Conservation (phyloP, 2,888 invertebrate genomes). For the Yponomeuta sedellus region DNA sequence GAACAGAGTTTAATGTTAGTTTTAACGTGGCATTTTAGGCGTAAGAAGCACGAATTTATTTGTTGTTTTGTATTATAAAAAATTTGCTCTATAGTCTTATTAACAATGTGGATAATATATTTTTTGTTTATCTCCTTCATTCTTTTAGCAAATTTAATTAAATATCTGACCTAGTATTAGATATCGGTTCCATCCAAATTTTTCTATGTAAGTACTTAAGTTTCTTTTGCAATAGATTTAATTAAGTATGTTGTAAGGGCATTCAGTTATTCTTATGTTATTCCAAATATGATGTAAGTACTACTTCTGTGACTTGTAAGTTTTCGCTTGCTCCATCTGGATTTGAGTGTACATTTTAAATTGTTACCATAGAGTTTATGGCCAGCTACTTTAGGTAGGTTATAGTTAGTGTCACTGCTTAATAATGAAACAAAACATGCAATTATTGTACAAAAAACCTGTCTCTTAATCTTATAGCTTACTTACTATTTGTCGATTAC, state of each 20-base stretch:
- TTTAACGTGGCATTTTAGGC: conserved; percentile 61
- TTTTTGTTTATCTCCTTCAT: conserved; percentile 40
- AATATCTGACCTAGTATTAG: conserved; percentile 18
- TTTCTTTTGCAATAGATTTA: background rate
- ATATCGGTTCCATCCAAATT: conserved; percentile 57
- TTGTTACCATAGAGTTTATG: conserved; percentile 71
- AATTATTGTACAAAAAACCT: conserved; percentile 33
- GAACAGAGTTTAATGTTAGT: conserved; percentile 41
- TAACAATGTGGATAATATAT: conserved; percentile 52
- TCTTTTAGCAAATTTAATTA: background rate
- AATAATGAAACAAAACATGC: conserved; percentile 51
- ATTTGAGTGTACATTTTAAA: conserved; percentile 47
- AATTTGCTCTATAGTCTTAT: conserved; percentile 54
- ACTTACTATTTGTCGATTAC: background rate
- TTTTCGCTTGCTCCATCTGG: conserved; percentile 56
- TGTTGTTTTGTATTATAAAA: conserved; percentile 65
- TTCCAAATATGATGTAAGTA: conserved; percentile 16
- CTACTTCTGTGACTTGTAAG: conserved; percentile 28
- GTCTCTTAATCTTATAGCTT: background rate
- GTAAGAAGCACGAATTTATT: conserved; percentile 74
- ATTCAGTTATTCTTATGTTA: conserved; percentile 20
- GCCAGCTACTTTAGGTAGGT: conserved; percentile 67
- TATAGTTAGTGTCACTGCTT: conserved; percentile 52
- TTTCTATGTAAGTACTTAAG: background rate
- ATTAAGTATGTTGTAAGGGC: conserved; percentile 8